Percentiles rank a stretch among this genome's conserved stretches.
These are phyloP conservation scores for Daboia siamensis DNA, from an alignment of 2,113 vertebrate species.

Conservation along the genomic window DNA sequence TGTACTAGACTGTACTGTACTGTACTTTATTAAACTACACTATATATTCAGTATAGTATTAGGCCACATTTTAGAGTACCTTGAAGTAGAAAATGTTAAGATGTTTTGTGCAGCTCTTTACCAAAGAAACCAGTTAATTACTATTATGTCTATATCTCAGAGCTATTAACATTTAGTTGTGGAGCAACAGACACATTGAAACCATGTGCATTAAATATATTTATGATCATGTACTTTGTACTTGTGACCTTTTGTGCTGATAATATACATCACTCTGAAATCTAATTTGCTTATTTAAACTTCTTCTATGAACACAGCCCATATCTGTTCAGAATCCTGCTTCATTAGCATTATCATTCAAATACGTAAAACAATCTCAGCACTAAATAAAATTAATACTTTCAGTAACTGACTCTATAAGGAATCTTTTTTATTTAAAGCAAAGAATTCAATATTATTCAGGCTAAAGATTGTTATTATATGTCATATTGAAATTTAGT, in stretches of 20 bases:
- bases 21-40: background rate
- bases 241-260: constrained; percentile 42
- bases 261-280: constrained; percentile 32
- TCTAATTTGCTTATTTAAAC: background rate
- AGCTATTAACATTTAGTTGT: background rate
- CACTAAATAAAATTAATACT: background rate
- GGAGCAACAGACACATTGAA: rapidly evolving
- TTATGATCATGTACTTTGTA: constrained; percentile 57
- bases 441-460: background rate
- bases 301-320: background rate
- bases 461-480: background rate
- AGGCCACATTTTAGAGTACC: background rate
- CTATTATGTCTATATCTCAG: constrained; percentile 35
- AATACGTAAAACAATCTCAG: background rate
- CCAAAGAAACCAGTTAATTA: background rate
- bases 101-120: background rate
- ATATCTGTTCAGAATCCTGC: background rate
- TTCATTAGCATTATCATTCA: background rate
- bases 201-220: constrained; percentile 11
- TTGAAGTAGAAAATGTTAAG: background rate
- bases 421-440: background rate
- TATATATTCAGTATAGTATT: background rate
- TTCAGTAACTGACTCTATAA: background rate
- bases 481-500: background rate
- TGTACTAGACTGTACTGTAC: background rate